phyloP scores from a whole-genome alignment of 2,888 invertebrate genomes.

The Mesorhabditis belari region DNA sequence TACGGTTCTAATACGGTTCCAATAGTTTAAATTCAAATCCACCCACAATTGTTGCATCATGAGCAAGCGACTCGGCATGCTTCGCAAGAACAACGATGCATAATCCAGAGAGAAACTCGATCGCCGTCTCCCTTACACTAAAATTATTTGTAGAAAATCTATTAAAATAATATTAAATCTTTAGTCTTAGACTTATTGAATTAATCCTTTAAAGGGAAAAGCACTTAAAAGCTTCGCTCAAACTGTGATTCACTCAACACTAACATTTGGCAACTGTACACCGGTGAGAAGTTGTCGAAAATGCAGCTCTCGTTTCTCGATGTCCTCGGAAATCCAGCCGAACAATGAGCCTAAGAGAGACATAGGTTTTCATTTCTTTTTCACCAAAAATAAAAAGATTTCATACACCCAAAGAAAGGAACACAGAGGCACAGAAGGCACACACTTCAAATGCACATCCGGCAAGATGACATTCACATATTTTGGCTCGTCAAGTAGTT shows the following conservation, averaged over 20 bases:
- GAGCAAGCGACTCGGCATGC: constrained; percentile 62
- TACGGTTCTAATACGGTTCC: no score
- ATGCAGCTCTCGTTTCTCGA: constrained; percentile 59
- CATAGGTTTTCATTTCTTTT: no score
- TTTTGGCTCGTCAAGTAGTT: constrained; percentile 61
- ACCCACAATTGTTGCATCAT: constrained; percentile 59
- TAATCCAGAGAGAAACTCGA: constrained; percentile 62
- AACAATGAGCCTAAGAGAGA: no score
- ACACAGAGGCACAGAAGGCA: not conserved
- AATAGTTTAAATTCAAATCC: not conserved
- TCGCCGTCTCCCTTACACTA: no score
- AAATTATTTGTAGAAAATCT: no score
- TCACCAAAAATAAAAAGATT: not conserved
- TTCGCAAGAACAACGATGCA: constrained; percentile 61
- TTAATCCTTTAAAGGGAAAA: no score
- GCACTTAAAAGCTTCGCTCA: no score
- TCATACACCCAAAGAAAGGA: not conserved
- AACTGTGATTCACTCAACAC: no score
- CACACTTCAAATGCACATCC: constrained; percentile 48
- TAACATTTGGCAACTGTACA: not conserved
- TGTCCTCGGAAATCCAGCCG: constrained; percentile 61
- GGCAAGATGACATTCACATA: constrained; percentile 48
- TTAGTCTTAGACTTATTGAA: no score
- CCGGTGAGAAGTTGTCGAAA: constrained; percentile 59
- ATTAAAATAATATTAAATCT: no score